A percentile compares a stretch with the other conserved stretches of the same genome.
These are phyloP conservation scores for Galaxias olidus DNA, from an alignment of 2,797 vertebrate species.

Conservation along the genomic window DNA sequence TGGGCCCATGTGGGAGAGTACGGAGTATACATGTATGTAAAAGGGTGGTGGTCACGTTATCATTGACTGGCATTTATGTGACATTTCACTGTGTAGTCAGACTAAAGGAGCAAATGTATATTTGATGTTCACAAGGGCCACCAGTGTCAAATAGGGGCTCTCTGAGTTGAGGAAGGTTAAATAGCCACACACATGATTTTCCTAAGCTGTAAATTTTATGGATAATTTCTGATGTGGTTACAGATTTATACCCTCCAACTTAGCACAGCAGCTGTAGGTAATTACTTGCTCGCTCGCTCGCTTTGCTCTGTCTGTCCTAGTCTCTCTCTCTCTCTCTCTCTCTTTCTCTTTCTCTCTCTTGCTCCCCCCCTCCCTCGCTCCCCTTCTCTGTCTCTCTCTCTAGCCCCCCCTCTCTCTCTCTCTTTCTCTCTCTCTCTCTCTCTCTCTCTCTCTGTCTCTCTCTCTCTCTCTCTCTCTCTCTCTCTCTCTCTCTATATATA, in stretches of 20 bases:
- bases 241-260: slow-evolving; percentile 70
- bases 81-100: slow-evolving; percentile 15
- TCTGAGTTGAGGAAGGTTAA: slow-evolving; percentile 65
- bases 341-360: slow-evolving; percentile 13
- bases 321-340: slow-evolving; percentile 27
- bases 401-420: slow-evolving; percentile 7
- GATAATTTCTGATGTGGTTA: slow-evolving; percentile 79
- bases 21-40: background rate
- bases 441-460: slow-evolving; percentile 13
- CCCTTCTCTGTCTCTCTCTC: slow-evolving; percentile 23
- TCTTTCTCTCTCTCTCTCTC: slow-evolving; percentile 3
- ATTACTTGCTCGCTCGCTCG: slow-evolving; percentile 54
- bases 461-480: slow-evolving; percentile 6
- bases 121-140: too few species aligned
- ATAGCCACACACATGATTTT: slow-evolving; percentile 73
- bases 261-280: slow-evolving; percentile 70
- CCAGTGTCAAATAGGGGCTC: slow-evolving; percentile 36
- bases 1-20: slow-evolving; percentile 24
- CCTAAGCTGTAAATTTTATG: slow-evolving; percentile 77
- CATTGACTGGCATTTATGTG: background rate
- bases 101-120: background rate
- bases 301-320: slow-evolving; percentile 2
- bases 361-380: slow-evolving; percentile 30
- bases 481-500: slow-evolving; percentile 7
- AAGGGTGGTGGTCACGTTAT: slow-evolving; percentile 16